A percentile compares a stretch with the other conserved stretches of the same genome.
Evolutionary conservation across 2,888 invertebrate genomes (phyloP).

Genomic region (Allophyes oxyacanthae): DNA sequence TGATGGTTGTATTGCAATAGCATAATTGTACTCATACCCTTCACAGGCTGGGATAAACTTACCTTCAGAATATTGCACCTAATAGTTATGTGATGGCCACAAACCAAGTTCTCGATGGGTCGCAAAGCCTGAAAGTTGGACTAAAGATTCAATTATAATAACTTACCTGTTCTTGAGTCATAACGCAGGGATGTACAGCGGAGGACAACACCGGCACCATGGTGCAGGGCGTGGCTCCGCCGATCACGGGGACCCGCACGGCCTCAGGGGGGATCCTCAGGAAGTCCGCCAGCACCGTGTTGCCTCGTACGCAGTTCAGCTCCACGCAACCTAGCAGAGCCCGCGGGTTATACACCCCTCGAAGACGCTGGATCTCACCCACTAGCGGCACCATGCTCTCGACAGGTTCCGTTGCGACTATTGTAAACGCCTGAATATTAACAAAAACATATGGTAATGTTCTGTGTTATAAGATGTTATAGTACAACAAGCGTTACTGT

Average conservation of each 20-base stretch:
- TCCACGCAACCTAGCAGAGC: conserved; percentile 91
- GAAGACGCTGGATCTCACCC: conserved; percentile 91
- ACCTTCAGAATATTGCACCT: too few species aligned
- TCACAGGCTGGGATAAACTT: too few species aligned
- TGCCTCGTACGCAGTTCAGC: conserved; percentile 92
- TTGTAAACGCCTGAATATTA: conserved; percentile 72
- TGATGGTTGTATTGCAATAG: too few species aligned
- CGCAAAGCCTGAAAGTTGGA: too few species aligned
- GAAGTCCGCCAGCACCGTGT: conserved; percentile 92
- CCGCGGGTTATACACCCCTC: conserved; percentile 76
- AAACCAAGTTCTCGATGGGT: too few species aligned
- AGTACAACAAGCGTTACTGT: too few species aligned
- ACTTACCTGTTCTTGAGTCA: conserved; percentile 80
- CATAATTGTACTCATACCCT: too few species aligned
- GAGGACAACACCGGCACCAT: conserved; percentile 92
- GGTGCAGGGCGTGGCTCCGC: conserved; percentile 92
- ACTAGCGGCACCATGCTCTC: conserved; percentile 93
- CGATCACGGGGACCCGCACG: conserved; percentile 91
- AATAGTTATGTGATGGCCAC: too few species aligned
- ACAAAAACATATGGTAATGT: not conserved
- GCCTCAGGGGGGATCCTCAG: conserved; percentile 89
- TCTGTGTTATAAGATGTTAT: not conserved
- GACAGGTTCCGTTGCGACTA: conserved; percentile 87
- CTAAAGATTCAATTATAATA: too few species aligned
- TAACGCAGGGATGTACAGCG: conserved; percentile 88